Conservation (phyloP, 2,888 invertebrate genomes). For the Trachelus iudaicus region DNA sequence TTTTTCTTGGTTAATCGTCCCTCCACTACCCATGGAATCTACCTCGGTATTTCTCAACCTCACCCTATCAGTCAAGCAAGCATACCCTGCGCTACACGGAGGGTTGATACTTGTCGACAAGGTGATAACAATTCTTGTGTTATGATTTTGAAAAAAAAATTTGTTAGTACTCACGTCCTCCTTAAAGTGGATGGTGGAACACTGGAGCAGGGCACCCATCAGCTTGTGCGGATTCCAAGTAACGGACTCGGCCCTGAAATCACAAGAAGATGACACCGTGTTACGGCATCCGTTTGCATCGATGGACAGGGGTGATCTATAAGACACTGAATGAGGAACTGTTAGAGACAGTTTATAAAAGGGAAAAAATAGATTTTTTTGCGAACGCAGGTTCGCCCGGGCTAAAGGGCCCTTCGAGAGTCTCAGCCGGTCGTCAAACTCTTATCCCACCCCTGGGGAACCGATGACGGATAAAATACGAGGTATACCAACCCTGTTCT, state of each 20-base stretch:
- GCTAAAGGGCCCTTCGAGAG: background rate
- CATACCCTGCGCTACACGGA: background rate
- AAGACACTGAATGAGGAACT: background rate
- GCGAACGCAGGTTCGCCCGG: conserved; percentile 13
- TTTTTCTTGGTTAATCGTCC: background rate
- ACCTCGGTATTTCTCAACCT: background rate
- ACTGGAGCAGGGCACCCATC: conserved; percentile 96
- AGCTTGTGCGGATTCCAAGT: conserved; percentile 99
- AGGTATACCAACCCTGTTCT: conserved; percentile 32
- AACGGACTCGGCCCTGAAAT: conserved; percentile 89
- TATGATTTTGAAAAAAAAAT: background rate
- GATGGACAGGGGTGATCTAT: background rate
- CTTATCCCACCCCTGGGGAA: conserved; percentile 45
- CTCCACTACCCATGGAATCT: background rate
- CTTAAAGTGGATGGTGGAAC: conserved; percentile 96
- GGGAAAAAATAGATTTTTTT: conserved; percentile 3
- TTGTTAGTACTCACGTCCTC: conserved; percentile 82
- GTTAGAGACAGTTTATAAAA: conserved; percentile 1
- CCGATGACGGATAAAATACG: conserved; percentile 54
- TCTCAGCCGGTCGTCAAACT: conserved; percentile 56
- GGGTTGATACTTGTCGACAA: background rate
- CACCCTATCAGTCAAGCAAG: background rate
- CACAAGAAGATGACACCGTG: background rate
- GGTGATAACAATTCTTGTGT: background rate
- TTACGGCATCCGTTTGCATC: background rate